A percentile compares a stretch with the other conserved stretches of the same genome.
Evolutionary conservation across 2,888 invertebrate species (phyloP).

Genomic region (Formica aserva): DNA sequence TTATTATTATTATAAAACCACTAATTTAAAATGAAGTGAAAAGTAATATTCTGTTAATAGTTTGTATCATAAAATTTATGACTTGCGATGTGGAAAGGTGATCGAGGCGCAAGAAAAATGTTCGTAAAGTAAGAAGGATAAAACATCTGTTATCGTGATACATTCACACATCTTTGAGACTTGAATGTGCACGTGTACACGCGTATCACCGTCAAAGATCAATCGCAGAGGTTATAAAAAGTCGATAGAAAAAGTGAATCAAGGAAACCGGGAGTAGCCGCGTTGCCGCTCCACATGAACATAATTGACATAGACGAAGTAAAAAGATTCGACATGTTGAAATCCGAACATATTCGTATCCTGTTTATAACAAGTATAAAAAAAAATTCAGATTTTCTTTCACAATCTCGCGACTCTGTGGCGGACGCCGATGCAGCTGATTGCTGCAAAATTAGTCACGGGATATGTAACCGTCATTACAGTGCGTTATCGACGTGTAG

Average conservation of each 20-base stretch:
- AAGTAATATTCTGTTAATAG: conserved; percentile 12
- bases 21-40: conserved; percentile 26
- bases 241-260: conserved; percentile 39
- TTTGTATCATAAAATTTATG: conserved; percentile 5
- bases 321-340: conserved; percentile 49
- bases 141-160: conserved; percentile 27
- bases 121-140: not conserved
- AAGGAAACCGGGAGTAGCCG: conserved; percentile 32
- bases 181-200: not conserved
- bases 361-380: not conserved
- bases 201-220: conserved; percentile 28
- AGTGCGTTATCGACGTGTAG: conserved; percentile 39
- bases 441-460: conserved; percentile 52
- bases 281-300: conserved; percentile 25
- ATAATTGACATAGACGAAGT: conserved; percentile 11
- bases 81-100: not conserved
- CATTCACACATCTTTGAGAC: not conserved
- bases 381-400: conserved; percentile 38
- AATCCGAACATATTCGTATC: conserved; percentile 36
- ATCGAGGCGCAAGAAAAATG: not conserved
- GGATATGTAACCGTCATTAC: conserved; percentile 45
- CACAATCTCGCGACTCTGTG: conserved; percentile 29
- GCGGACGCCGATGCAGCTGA: conserved; percentile 34
- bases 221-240: conserved; percentile 8
- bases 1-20: conserved; percentile 10